Percentiles rank a stretch among this genome's conserved stretches.
These are phyloP conservation scores for Spodoptera litura DNA, from an alignment of 1,140 invertebrate genomes.

Conservation along the genomic window DNA sequence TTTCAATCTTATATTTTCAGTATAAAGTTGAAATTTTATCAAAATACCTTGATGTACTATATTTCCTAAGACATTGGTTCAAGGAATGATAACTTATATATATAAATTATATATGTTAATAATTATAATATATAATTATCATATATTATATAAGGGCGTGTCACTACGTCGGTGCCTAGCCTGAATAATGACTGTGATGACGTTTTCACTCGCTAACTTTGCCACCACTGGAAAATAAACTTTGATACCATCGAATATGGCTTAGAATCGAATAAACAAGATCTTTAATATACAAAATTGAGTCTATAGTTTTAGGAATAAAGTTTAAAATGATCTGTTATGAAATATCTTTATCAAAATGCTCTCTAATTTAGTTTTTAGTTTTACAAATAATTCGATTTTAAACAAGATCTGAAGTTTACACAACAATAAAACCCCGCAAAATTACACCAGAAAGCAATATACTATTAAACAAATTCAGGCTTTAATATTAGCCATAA, in stretches of 20 bases:
- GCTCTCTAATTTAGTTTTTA: constrained; percentile 34
- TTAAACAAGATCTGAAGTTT: too few relatives aligned
- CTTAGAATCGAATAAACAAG: background rate
- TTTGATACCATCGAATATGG: background rate
- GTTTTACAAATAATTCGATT: background rate
- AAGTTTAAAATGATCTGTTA: background rate
- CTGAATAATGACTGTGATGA: constrained; percentile 26
- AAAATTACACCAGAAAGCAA: too few relatives aligned
- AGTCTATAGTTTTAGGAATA: background rate
- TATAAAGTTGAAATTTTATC: background rate
- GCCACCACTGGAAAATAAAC: background rate
- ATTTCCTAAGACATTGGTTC: constrained; percentile 5
- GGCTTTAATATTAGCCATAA: background rate
- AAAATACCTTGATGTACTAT: background rate
- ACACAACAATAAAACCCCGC: too few relatives aligned
- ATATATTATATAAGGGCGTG: constrained; percentile 12
- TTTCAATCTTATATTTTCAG: too few relatives aligned
- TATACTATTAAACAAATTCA: too few relatives aligned
- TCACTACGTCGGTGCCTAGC: constrained; percentile 14
- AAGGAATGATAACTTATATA: background rate
- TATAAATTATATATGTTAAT: background rate
- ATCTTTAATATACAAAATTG: background rate
- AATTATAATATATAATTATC: background rate
- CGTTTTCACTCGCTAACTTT: background rate
- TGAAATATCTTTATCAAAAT: background rate